These are phyloP conservation scores for Syrphus vitripennis DNA, from an alignment of 2,888 invertebrate species.

Conservation along the genomic window DNA sequence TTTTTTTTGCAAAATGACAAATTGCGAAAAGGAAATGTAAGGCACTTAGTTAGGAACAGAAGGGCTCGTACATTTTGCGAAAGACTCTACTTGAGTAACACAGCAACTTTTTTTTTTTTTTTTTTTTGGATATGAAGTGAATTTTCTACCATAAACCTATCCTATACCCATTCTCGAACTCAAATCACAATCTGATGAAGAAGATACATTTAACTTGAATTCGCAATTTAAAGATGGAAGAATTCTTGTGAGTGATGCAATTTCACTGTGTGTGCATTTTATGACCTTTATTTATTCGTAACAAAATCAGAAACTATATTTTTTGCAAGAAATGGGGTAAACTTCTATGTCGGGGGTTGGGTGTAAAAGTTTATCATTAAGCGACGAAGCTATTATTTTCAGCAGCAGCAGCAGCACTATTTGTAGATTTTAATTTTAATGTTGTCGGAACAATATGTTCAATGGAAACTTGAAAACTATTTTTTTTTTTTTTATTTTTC, in stretches of 20 bases:
- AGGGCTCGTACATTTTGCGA: slow-evolving; percentile 16
- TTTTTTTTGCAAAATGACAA: slow-evolving; percentile 31
- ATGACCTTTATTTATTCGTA: slow-evolving; percentile 6
- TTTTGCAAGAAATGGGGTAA: no score
- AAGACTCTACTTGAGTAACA: background rate
- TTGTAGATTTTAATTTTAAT: background rate
- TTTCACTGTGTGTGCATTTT: slow-evolving; percentile 8
- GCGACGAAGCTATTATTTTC: background rate
- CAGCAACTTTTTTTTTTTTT: no score
- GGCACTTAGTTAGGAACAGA: slow-evolving; percentile 38
- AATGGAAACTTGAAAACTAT: background rate
- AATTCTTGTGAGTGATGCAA: background rate
- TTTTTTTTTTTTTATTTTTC: background rate
- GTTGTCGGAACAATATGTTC: background rate
- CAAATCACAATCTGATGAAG: background rate
- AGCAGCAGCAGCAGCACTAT: no score
- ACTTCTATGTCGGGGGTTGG: background rate
- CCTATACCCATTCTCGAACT: background rate
- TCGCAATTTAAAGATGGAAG: background rate
- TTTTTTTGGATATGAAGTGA: background rate
- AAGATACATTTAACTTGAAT: slow-evolving; percentile 11
- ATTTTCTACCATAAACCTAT: background rate
- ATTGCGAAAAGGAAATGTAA: slow-evolving; percentile 41
- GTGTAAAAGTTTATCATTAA: background rate
- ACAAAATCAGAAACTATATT: background rate